Evolutionary conservation across 1,140 invertebrate genomes (phyloP).

Genomic region (Proctacanthus coquilletti): DNA sequence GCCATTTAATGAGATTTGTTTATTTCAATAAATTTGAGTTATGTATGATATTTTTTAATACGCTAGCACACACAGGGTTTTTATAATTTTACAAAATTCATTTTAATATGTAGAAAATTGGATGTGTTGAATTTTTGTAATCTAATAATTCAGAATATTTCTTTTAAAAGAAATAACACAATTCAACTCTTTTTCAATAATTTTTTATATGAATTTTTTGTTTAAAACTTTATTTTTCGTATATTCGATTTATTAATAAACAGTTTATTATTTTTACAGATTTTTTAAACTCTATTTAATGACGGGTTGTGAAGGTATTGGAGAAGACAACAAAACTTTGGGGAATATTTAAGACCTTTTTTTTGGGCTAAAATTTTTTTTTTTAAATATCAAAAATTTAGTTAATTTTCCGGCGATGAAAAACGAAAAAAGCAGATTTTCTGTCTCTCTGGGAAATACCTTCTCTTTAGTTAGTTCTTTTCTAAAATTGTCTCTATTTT

Average conservation of each 20-base stretch:
- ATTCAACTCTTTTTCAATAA: conserved; percentile 1
- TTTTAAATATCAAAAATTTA: not conserved
- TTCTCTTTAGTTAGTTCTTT: no score
- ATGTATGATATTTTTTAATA: not conserved
- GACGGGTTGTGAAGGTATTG: no score
- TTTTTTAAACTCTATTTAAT: conserved; percentile 8
- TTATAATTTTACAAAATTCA: not conserved
- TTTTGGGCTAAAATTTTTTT: not conserved
- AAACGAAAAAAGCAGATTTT: no score
- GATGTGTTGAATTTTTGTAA: no score
- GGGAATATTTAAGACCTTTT: no score
- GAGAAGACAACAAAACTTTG: no score
- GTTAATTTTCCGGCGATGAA: not conserved
- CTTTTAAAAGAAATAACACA: conserved; percentile 1
- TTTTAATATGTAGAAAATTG: not conserved
- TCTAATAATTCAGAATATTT: no score
- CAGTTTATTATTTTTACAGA: conserved; percentile 3
- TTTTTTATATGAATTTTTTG: not conserved
- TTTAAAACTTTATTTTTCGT: conserved; percentile 5
- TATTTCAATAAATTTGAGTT: not conserved
- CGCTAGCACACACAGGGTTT: not conserved
- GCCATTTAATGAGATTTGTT: not conserved
- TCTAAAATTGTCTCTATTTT: no score
- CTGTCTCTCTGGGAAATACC: no score
- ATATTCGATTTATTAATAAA: conserved; percentile 7